Evolutionary conservation across 1,140 invertebrate genomes (phyloP).

Genomic region (Macrotrachela quadricornifera): DNA sequence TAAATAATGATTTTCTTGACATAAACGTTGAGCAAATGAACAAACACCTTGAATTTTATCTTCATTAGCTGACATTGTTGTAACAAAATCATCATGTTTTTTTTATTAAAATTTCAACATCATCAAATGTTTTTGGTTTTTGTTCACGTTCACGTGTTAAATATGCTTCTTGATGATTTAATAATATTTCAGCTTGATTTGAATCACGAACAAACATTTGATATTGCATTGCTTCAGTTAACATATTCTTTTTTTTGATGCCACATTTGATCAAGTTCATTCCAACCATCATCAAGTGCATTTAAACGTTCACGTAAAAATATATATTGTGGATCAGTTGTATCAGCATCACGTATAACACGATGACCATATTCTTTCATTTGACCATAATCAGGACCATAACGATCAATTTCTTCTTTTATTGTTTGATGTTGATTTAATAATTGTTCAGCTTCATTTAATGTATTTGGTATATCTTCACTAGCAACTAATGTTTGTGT

Average conservation of each 20-base stretch:
- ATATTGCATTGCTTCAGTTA: conserved; percentile 34
- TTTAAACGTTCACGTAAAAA: conserved; percentile 85
- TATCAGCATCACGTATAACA: conserved; percentile 50
- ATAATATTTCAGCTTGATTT: conserved; percentile 80
- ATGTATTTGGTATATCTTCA: conserved; percentile 70
- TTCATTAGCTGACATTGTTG: conserved; percentile 97
- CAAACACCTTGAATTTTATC: conserved; percentile 91
- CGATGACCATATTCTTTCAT: conserved; percentile 98
- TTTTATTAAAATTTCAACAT: conserved; percentile 91
- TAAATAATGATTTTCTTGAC: conserved; percentile 64
- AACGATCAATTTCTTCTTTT: conserved; percentile 94
- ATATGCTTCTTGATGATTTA: conserved; percentile 90
- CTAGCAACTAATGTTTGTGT: conserved; percentile 83
- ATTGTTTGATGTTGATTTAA: conserved; percentile 85
- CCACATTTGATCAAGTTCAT: conserved; percentile 97
- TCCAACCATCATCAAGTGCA: conserved; percentile 92
- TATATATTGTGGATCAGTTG: conserved; percentile 85
- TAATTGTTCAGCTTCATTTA: conserved; percentile 77
- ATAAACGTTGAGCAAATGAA: conserved; percentile 66
- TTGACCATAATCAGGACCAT: conserved; percentile 82
- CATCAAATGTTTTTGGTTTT: conserved; percentile 46
- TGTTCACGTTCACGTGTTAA: conserved; percentile 46
- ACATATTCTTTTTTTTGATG: conserved; percentile 78
- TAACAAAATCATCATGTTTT: conserved; percentile 90
- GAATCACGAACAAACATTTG: conserved; percentile 90